phyloP scores from a whole-genome alignment of 2,113 vertebrate species.

The Pan paniscus region DNA sequence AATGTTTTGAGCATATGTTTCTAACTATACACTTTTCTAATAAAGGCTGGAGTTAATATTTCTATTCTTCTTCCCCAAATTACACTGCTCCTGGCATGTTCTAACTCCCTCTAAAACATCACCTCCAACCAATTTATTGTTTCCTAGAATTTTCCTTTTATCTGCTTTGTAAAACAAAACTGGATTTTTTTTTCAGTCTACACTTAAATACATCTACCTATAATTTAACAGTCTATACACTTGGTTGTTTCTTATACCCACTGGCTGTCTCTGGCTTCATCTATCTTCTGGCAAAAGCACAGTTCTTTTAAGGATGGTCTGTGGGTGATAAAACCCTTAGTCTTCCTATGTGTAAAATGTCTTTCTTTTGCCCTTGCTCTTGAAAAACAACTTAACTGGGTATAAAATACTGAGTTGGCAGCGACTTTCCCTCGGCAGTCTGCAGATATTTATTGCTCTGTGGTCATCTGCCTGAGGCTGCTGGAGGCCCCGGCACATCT shows the following conservation, averaged over 20 bases:
- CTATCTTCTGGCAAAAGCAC: not conserved
- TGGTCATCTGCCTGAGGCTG: not conserved
- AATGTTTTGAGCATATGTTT: not conserved
- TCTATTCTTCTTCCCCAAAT: not conserved
- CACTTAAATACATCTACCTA: not conserved
- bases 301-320: not conserved
- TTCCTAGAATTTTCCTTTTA: no score
- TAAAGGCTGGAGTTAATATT: not conserved
- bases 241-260: no score
- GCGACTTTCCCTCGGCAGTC: fast-evolving
- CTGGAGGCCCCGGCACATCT: fast-evolving
- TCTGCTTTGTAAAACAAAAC: not conserved
- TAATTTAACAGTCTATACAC: no score
- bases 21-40: not conserved
- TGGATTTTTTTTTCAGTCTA: not conserved
- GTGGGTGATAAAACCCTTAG: not conserved
- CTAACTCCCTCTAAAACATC: not conserved
- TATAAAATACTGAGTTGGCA: not conserved
- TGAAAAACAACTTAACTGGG: not conserved
- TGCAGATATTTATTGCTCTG: fast-evolving
- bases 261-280: no score
- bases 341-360: not conserved
- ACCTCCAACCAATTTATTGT: no score
- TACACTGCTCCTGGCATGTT: not conserved
- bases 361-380: not conserved